Conservation (phyloP, 2,113 vertebrate species). For the Oceanodroma tethys region DNA sequence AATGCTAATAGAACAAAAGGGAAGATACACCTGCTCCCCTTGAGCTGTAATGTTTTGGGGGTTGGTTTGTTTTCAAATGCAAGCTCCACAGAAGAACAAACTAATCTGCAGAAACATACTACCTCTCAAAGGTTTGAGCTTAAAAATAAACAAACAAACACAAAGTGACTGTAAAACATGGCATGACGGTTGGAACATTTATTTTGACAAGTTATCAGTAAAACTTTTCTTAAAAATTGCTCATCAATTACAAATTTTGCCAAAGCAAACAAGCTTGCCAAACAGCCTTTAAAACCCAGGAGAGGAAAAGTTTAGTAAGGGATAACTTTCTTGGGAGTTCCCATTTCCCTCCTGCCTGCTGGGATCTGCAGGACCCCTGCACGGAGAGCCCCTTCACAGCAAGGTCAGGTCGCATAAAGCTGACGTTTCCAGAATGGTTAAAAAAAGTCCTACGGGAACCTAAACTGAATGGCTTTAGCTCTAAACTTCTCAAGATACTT, state of each 20-base stretch:
- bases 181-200: background rate
- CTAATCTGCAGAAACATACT: background rate
- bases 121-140: background rate
- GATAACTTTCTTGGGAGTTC: background rate
- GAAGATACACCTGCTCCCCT: background rate
- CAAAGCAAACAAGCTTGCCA: background rate
- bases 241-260: background rate
- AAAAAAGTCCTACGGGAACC: background rate
- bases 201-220: background rate
- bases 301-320: rapidly evolving
- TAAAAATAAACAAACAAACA: background rate
- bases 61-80: background rate
- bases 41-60: background rate
- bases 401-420: background rate
- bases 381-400: background rate
- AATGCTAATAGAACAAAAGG: background rate
- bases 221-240: background rate
- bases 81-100: background rate
- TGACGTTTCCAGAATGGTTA: background rate
- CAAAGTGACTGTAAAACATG: background rate
- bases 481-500: background rate
- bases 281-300: background rate
- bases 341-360: background rate
- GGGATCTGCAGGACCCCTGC: background rate
- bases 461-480: background rate